Conservation (phyloP, 2,113 vertebrate genomes). For the Siphamia tubifer region DNA sequence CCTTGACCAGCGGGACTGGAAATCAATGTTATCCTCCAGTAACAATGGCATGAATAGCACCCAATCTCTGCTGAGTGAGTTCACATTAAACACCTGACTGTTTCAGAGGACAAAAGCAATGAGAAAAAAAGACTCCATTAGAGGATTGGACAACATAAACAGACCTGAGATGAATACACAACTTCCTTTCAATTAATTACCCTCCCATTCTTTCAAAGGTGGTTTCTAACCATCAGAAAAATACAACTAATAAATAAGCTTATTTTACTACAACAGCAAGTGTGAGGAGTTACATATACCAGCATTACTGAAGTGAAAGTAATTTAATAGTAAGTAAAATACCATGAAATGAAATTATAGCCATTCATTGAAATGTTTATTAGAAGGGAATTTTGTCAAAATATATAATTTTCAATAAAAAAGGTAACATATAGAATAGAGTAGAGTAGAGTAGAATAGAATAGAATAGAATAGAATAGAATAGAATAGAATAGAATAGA, state of each 20-base stretch:
- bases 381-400: too few species aligned
- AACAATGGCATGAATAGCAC: slow-evolving; percentile 69
- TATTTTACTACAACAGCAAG: not conserved
- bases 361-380: too few species aligned
- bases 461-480: too few species aligned
- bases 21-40: slow-evolving; percentile 72
- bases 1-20: slow-evolving; percentile 67
- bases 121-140: slow-evolving; percentile 38
- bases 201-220: not conserved
- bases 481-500: too few species aligned
- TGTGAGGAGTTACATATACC: too few species aligned
- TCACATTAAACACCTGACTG: slow-evolving; percentile 64
- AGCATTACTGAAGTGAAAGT: too few species aligned
- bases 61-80: slow-evolving; percentile 63
- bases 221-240: slow-evolving; percentile 1
- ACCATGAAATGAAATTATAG: too few species aligned
- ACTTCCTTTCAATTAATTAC: slow-evolving; percentile 38
- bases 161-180: slow-evolving; percentile 30
- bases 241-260: not conserved
- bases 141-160: slow-evolving; percentile 54
- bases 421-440: too few species aligned
- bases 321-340: too few species aligned
- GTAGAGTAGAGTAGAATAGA: too few species aligned
- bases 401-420: too few species aligned
- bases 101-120: slow-evolving; percentile 54